A percentile compares a stretch with the other conserved stretches of the same genome.
Evolutionary conservation across 2,888 invertebrate species (phyloP).

Genomic region (Drosophila merina): DNA sequence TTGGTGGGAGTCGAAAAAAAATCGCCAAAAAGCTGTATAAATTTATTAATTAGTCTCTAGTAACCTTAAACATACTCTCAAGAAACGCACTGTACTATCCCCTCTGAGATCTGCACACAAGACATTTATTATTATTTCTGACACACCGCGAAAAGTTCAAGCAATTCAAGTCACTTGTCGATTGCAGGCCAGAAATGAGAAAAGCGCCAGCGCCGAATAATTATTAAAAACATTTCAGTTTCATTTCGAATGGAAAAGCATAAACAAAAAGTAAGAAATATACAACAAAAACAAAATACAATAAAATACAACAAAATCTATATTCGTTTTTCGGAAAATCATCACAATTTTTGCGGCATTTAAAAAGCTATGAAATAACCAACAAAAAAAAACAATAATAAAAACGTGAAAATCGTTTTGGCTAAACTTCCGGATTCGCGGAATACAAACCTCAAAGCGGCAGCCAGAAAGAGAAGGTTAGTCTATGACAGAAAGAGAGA

Average conservation of each 20-base stretch:
- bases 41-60: too few relatives aligned
- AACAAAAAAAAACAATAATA: neutral
- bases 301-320: constrained; percentile 30
- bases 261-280: constrained; percentile 21
- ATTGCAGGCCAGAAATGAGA: constrained; percentile 1
- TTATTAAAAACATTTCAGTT: constrained; percentile 1
- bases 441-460: constrained; percentile 12
- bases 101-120: neutral
- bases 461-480: neutral
- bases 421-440: constrained; percentile 59
- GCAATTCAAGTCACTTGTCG: constrained; percentile 15
- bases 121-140: neutral
- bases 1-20: too few relatives aligned
- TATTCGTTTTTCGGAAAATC: constrained; percentile 41
- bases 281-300: constrained; percentile 6
- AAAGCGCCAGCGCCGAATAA: constrained; percentile 10
- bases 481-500: neutral
- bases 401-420: constrained; percentile 41
- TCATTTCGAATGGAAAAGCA: constrained; percentile 12
- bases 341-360: constrained; percentile 43
- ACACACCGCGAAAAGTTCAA: constrained; percentile 2
- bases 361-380: constrained; percentile 54
- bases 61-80: too few relatives aligned
- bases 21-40: too few relatives aligned
- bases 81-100: constrained; percentile 6